Base-by-base conservation (phyloP, 1,140 invertebrate genomes). In the Sarcophaga peregrina region DNA sequence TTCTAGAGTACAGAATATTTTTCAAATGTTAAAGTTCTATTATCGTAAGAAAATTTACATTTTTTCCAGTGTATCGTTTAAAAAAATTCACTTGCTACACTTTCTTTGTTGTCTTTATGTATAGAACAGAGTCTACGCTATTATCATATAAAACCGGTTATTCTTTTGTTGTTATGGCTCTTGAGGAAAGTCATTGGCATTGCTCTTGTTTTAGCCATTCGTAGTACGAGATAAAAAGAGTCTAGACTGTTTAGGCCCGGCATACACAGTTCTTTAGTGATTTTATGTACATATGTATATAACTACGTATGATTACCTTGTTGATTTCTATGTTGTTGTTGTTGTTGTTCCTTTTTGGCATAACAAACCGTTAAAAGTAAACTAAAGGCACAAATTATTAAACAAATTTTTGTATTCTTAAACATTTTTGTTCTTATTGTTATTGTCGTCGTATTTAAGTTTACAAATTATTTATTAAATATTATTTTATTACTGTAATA, bases 71-170 rank as follows among this genome's bases (percentile, higher is more conserved):
- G 47, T 83, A 37, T 37, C 25, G 25, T 37, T 37, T 37, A 82
- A 74, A 11, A 37, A 74, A 20, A 74, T 45, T 74, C 73, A 74
- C 20, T 46, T 58, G 54, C 54, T 58, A 58, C 54, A 58, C 54
- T 58, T 58, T 15, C 54, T n/a, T 58, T n/a, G 15, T 85, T 86
- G 80, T 85, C 83, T 8, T 86, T 83, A 62, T 87, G 85, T 25
- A 0, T 15, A 58, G 52, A 58, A 58, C 11, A 13, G n/a, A 13
- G n/a, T 58, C 15, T 58, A 58, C 54, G 15, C 54, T 13, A 58
- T 58, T 58, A 13, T 58, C 54, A 58, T 4, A 58, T n/a, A n/a
- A 58, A 58, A 58, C 11, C 54, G 11, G 54, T 13, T 58, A n/a
- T 58, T n/a, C 8, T 52, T 52, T 52, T 58, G 54, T 58, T 13